These are phyloP conservation scores for Leptodactylus fuscus DNA, from an alignment of 2,113 vertebrate species.

Conservation along the genomic window DNA sequence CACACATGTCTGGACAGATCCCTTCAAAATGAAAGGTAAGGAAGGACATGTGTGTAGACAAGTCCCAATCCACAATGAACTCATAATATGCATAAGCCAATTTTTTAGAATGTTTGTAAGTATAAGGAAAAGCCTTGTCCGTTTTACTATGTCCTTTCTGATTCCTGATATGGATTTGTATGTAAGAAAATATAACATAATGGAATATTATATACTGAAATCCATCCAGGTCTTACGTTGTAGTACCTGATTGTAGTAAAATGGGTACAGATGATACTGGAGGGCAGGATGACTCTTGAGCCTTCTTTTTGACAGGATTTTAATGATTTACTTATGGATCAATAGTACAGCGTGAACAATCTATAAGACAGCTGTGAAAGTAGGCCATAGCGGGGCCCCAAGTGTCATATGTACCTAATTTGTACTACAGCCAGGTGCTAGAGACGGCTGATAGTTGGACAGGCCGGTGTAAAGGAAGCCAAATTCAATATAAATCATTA, in stretches of 20 bases:
- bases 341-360: background rate
- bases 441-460: background rate
- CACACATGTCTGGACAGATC: too few species aligned
- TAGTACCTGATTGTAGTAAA: background rate
- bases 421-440: background rate
- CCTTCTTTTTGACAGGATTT: background rate
- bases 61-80: too few species aligned
- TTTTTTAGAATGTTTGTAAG: too few species aligned
- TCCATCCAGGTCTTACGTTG: background rate
- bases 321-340: slow-evolving; percentile 2
- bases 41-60: too few species aligned
- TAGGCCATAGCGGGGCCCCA: background rate
- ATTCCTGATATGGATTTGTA: too few species aligned
- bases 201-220: too few species aligned
- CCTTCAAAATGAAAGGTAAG: too few species aligned
- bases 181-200: too few species aligned
- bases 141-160: too few species aligned
- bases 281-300: background rate
- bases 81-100: too few species aligned
- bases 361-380: background rate
- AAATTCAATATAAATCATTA: background rate
- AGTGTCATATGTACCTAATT: background rate
- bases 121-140: too few species aligned
- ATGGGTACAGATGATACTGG: background rate
- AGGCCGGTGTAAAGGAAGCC: background rate